Evolutionary conservation across 1,140 invertebrate species (phyloP).

Genomic region (Sycophila sp.): DNA sequence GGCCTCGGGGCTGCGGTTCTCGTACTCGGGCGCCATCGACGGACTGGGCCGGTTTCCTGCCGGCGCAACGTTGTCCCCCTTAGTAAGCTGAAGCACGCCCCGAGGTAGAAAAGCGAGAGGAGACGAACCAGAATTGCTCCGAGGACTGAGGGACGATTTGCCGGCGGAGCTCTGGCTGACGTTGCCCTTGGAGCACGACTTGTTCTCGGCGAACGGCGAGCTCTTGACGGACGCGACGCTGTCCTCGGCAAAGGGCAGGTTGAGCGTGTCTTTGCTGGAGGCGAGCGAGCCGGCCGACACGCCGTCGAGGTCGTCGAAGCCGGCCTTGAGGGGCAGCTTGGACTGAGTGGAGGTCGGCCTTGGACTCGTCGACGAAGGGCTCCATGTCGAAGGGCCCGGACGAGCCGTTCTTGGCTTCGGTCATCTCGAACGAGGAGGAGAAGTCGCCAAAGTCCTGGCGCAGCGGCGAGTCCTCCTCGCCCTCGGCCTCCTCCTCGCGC

Average conservation of each 20-base stretch:
- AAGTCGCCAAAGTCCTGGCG: slow-evolving; percentile 60
- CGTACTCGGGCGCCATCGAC: slow-evolving; percentile 52
- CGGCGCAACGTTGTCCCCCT: no score
- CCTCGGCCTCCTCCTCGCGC: slow-evolving; percentile 56
- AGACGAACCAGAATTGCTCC: slow-evolving; percentile 41
- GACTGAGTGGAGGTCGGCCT: slow-evolving; percentile 54
- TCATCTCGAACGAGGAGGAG: slow-evolving; percentile 55
- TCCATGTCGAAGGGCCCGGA: slow-evolving; percentile 25
- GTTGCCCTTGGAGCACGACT: slow-evolving; percentile 49
- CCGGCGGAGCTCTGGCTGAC: slow-evolving; percentile 49
- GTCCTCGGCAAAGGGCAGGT: slow-evolving; percentile 61
- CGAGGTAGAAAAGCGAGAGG: no score
- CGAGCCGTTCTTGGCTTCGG: not conserved
- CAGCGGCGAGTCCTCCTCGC: slow-evolving; percentile 57
- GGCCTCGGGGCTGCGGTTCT: slow-evolving; percentile 54
- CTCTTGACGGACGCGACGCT: slow-evolving; percentile 57
- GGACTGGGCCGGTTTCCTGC: slow-evolving; percentile 46
- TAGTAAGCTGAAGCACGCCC: no score
- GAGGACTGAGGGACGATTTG: slow-evolving; percentile 51
- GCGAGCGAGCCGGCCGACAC: slow-evolving; percentile 54
- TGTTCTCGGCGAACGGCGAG: slow-evolving; percentile 56
- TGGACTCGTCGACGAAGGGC: slow-evolving; percentile 32
- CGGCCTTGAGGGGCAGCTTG: slow-evolving; percentile 58
- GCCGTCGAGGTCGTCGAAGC: slow-evolving; percentile 63
- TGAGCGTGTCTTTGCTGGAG: slow-evolving; percentile 59